A percentile compares a stretch with the other conserved stretches of the same genome.
These are phyloP conservation scores for Gallinago nigripennis DNA, from an alignment of 2,797 vertebrate species.

Conservation along the genomic window DNA sequence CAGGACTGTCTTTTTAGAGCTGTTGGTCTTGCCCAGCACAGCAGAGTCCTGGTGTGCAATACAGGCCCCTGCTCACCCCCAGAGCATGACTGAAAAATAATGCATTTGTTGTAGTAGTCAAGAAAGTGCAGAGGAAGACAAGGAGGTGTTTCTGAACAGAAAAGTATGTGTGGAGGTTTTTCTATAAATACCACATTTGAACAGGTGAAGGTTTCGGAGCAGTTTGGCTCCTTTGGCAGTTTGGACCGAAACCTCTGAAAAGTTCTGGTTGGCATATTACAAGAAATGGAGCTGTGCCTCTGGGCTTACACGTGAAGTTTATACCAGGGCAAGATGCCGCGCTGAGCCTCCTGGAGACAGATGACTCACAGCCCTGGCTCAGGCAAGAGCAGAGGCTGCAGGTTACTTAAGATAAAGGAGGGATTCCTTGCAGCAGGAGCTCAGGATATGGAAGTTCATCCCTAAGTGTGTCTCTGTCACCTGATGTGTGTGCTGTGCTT, in stretches of 20 bases:
- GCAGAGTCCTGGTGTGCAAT: not conserved
- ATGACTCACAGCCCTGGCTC: not conserved
- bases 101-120: not conserved
- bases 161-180: not conserved
- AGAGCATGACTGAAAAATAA: not conserved
- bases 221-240: not conserved
- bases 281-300: not conserved
- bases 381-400: accelerated
- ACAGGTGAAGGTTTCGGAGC: not conserved
- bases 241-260: not conserved
- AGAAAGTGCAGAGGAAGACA: not conserved
- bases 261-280: not conserved
- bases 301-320: not conserved
- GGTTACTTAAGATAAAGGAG: not conserved
- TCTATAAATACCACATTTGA: not conserved
- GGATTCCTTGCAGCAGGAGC: not conserved
- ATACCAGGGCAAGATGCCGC: not conserved
- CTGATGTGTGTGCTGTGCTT: accelerated
- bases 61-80: not conserved
- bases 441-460: not conserved
- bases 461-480: not conserved
- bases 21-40: not conserved
- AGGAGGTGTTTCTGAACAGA: not conserved
- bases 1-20: not conserved
- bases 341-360: not conserved